These are phyloP conservation scores for Apodemus sylvaticus DNA, from an alignment of 2,113 vertebrate genomes.

Conservation along the genomic window DNA sequence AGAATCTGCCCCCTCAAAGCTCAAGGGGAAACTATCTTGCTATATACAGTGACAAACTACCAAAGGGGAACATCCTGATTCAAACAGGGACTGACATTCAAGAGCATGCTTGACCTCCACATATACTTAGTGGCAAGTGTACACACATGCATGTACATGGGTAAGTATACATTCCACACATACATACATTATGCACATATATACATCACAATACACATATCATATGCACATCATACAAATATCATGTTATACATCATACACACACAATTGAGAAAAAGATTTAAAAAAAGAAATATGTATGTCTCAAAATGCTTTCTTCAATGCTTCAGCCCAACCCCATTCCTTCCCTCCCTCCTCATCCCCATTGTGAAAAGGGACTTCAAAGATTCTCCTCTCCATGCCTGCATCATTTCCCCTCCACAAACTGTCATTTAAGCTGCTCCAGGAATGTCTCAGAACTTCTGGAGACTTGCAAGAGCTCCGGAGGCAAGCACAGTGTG, in stretches of 20 bases:
- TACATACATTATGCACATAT: not conserved
- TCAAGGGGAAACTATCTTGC: not conserved
- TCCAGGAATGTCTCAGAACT: not conserved
- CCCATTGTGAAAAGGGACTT: not conserved
- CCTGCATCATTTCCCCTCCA: not conserved
- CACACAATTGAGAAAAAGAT: not conserved
- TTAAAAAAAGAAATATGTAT: not conserved
- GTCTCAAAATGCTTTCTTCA: not conserved
- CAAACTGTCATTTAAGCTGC: not conserved
- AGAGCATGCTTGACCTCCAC: not conserved
- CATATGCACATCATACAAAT: not conserved
- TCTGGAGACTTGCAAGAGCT: conserved; percentile 42
- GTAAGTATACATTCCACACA: not conserved
- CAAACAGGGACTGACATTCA: not conserved
- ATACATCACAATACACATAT: not conserved
- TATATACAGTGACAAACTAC: no score
- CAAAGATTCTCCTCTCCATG: not conserved
- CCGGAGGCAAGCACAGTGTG: conserved; percentile 16
- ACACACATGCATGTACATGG: no score
- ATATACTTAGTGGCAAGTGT: not conserved
- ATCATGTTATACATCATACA: not conserved
- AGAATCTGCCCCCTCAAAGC: not conserved
- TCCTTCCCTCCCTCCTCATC: not conserved
- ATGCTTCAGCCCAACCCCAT: not conserved
- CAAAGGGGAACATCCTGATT: not conserved